Evolutionary conservation across 2,797 vertebrate genomes (phyloP).

Genomic region (Coluber constrictor): DNA sequence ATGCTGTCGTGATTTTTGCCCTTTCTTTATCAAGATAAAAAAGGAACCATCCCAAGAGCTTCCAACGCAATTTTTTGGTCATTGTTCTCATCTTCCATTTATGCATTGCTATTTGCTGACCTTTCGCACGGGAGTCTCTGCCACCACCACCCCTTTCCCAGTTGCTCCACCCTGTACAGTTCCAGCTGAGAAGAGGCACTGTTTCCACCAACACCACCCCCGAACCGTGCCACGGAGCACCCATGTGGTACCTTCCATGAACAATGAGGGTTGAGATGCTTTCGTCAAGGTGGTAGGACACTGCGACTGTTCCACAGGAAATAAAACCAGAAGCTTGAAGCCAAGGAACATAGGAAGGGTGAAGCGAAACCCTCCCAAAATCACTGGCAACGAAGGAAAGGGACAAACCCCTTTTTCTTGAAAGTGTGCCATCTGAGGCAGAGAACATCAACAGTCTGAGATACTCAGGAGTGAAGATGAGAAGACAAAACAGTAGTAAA

Average conservation of each 20-base stretch:
- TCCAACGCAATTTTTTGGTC: constrained; percentile 45
- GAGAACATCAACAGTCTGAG: constrained; percentile 38
- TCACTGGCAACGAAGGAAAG: constrained; percentile 44
- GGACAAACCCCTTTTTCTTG: constrained; percentile 17
- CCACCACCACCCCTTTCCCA: constrained; percentile 4
- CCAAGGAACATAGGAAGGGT: constrained; percentile 31
- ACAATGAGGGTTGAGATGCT: constrained; percentile 56
- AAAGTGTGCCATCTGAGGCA: constrained; percentile 39
- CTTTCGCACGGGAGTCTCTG: constrained; percentile 59
- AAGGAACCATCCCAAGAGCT: constrained; percentile 46
- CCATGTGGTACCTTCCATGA: constrained; percentile 40
- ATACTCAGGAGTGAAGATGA: constrained; percentile 31
- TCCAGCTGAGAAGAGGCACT: constrained; percentile 60
- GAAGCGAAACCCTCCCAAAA: constrained; percentile 44
- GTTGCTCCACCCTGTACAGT: constrained; percentile 18
- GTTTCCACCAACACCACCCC: background rate
- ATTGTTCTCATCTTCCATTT: constrained; percentile 47
- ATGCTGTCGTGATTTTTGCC: constrained; percentile 50
- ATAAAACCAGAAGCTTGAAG: constrained; percentile 38
- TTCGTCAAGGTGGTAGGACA: constrained; percentile 57
- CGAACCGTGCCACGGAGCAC: background rate
- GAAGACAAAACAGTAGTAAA: constrained; percentile 35
- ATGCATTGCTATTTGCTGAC: constrained; percentile 46
- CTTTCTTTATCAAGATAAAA: constrained; percentile 38
- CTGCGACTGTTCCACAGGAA: constrained; percentile 56